These are phyloP conservation scores for Eustalomyia histrio DNA, from an alignment of 2,888 invertebrate species.

Conservation along the genomic window DNA sequence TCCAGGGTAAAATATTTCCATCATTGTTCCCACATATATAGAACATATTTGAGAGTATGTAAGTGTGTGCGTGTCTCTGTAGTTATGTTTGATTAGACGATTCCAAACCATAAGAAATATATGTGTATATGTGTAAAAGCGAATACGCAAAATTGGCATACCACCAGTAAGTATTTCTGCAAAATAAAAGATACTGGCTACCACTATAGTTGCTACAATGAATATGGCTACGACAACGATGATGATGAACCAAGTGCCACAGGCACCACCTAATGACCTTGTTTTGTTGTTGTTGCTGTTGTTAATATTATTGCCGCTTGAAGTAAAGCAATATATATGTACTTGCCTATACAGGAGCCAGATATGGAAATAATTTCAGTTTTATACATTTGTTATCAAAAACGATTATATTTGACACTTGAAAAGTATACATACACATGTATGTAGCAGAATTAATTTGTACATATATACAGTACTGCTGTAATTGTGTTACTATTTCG, in stretches of 20 bases:
- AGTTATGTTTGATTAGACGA: constrained; percentile 19
- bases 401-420: constrained; percentile 57
- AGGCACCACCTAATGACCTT: constrained; percentile 60
- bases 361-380: constrained; percentile 48
- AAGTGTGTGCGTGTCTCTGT: constrained; percentile 6
- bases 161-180: constrained; percentile 44
- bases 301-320: constrained; percentile 3
- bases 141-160: constrained; percentile 53
- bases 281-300: constrained; percentile 29
- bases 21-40: constrained; percentile 20
- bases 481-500: too few species aligned
- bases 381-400: constrained; percentile 60
- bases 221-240: constrained; percentile 21
- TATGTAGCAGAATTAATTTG: too few species aligned
- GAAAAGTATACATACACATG: constrained; percentile 13
- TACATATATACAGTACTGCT: too few species aligned
- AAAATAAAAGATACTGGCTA: constrained; percentile 35
- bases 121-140: background rate
- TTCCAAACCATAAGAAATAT: constrained; percentile 2
- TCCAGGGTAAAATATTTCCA: constrained; percentile 53
- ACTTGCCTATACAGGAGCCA: constrained; percentile 11
- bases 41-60: background rate
- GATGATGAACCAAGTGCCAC: constrained; percentile 60
- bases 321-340: background rate
- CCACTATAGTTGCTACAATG: background rate